Percentiles rank a stretch among this genome's conserved stretches.
Conservation (phyloP, 2,888 invertebrate genomes). For the Strigamia maritima region DNA sequence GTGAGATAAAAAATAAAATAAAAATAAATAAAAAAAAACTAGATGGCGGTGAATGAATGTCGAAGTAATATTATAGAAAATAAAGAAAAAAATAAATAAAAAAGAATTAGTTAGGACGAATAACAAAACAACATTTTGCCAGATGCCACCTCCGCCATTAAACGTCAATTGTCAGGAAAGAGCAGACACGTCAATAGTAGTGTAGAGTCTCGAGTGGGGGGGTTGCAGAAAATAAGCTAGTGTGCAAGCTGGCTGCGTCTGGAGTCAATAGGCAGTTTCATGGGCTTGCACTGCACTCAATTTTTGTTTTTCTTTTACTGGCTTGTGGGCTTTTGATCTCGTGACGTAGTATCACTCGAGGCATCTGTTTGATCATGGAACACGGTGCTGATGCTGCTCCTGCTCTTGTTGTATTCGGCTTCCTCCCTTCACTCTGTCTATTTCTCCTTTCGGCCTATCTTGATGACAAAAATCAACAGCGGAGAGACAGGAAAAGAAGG, state of each 20-base stretch:
- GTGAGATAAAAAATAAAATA: too few relatives aligned
- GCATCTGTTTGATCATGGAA: conserved; percentile 14
- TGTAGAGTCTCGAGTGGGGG: neutral
- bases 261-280: conserved; percentile 17
- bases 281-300: conserved; percentile 29
- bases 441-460: neutral
- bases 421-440: neutral
- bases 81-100: neutral
- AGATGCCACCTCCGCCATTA: conserved; percentile 13
- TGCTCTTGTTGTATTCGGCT: neutral
- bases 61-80: neutral
- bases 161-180: conserved; percentile 18
- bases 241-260: neutral
- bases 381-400: neutral
- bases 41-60: neutral
- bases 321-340: neutral
- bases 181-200: neutral
- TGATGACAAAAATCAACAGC: conserved; percentile 20
- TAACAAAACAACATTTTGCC: conserved; percentile 25
- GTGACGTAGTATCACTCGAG: conserved; percentile 17
- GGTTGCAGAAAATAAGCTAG: neutral
- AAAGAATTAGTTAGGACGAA: too few relatives aligned
- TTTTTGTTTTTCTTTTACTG: neutral
- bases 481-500: neutral
- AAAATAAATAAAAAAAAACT: neutral